Evolutionary conservation across 2,113 vertebrate genomes (phyloP), one percentile per base, ranked within the genome.

Genomic region (Oncorhynchus gorbuscha): DNA sequence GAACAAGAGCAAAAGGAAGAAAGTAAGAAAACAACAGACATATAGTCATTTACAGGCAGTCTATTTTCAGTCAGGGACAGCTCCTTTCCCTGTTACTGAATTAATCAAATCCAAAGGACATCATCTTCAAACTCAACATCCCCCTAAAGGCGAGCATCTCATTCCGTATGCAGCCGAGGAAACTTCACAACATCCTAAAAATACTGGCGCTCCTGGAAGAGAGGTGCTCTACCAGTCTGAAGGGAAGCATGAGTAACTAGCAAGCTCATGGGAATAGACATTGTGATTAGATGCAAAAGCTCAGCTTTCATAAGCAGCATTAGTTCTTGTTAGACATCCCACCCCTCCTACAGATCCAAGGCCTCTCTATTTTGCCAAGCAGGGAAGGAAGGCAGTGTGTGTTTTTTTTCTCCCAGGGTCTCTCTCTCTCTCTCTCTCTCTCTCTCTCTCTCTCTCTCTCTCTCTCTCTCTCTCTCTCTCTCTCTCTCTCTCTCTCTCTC

Each of bases 51-150:
- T 92, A 93, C 93, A 92, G 86, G 75, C 89, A 89, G 90, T 92
- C 93, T 94, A 93, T 94, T 94, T 94, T 90, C 87, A 93, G 91
- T 89, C 90, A 76, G 92, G 92, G 93, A 93, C 92, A 93, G 91
- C 92, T 94, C 91, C 85, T 93, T 91, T 94, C 92, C 86, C 88
- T 83, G 68, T 94, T 91, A 93, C 95, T 95, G 96, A 97, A 97
- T 97, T 96, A 97, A 96, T 96, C 96, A 97, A 95, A 95, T 96
- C 95, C 95, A 96, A 95, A 97, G 96, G 96, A 98, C 94, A 95
- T 94, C 95, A 96, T 95, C 96, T 97, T 97, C 95, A 96, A 97
- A 98, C 96, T 95, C 96, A 94, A 95, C 94, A 95, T 95, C 94
- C 95, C 96, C 95, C 97, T 95, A 89, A 95, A 97, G 96, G 96